Evolutionary conservation across 2,113 vertebrate genomes (phyloP).

Genomic region (Catharus fuscescens): DNA sequence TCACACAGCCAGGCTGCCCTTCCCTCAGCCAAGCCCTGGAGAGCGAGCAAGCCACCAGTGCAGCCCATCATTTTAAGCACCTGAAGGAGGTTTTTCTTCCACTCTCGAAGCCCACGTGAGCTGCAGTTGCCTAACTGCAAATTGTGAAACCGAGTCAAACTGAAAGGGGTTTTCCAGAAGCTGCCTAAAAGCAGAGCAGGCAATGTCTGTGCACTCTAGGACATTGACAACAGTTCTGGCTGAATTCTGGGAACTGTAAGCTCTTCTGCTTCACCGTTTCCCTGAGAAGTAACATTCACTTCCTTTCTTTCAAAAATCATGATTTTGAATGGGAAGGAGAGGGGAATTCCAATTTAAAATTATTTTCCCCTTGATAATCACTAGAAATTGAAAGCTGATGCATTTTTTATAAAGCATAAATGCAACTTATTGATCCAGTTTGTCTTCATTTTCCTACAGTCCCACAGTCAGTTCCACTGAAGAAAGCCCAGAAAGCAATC

Average conservation of each 20-base stretch:
- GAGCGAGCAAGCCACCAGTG: not conserved
- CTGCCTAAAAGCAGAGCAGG: not conserved
- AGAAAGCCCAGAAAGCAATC: not conserved
- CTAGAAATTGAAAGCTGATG: not conserved
- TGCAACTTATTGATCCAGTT: not conserved
- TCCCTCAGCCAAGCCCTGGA: not conserved
- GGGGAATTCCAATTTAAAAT: not conserved
- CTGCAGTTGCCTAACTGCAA: not conserved
- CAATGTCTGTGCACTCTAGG: not conserved
- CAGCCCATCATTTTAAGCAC: not conserved
- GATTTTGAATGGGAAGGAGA: not conserved
- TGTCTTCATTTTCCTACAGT: not conserved
- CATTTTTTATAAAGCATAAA: not conserved
- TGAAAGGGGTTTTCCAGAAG: not conserved
- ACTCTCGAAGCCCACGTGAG: not conserved
- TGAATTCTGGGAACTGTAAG: not conserved
- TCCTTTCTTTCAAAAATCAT: not conserved
- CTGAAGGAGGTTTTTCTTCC: not conserved
- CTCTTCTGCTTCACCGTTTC: constrained; percentile 20
- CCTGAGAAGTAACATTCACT: constrained; percentile 9
- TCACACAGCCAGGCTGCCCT: not conserved
- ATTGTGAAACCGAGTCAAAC: not conserved
- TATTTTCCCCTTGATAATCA: not conserved
- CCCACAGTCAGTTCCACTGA: not conserved
- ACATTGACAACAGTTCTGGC: rapidly evolving